phyloP scores from a whole-genome alignment of 2,888 invertebrate species.

The Aleiodes alternator region DNA sequence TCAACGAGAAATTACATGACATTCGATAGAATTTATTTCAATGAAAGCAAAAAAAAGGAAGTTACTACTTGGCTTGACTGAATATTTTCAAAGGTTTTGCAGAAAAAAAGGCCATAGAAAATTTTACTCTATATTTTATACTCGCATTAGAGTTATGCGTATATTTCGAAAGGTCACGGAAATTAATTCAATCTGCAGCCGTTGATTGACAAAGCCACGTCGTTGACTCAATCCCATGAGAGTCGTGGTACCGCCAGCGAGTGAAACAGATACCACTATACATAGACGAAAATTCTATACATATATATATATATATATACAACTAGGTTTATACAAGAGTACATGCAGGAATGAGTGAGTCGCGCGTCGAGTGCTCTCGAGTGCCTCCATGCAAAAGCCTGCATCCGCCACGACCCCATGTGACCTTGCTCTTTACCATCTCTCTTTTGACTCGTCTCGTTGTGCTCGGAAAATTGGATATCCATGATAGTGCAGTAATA shows the following conservation, averaged over 20 bases:
- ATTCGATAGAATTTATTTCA: conserved; percentile 5
- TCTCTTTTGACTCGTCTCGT: conserved; percentile 44
- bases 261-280: conserved; percentile 53
- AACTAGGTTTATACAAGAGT: conserved; percentile 34
- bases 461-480: conserved; percentile 48
- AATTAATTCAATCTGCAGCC: conserved; percentile 62
- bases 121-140: conserved; percentile 13
- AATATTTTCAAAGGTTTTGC: conserved; percentile 1
- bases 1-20: conserved; percentile 4
- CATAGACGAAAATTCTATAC: not conserved
- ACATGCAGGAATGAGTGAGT: conserved; percentile 41
- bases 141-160: conserved; percentile 13
- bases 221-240: conserved; percentile 60
- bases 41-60: conserved; percentile 17
- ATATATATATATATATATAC: not conserved
- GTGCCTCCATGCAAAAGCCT: conserved; percentile 39
- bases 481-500: conserved; percentile 11
- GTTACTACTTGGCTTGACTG: conserved; percentile 30
- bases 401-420: conserved; percentile 42
- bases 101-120: not conserved
- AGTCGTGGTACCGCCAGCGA: conserved; percentile 51
- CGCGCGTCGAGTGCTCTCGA: conserved; percentile 53
- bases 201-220: conserved; percentile 62
- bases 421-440: conserved; percentile 47
- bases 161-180: conserved; percentile 51